A percentile compares a stretch with the other conserved stretches of the same genome.
phyloP scores from a whole-genome alignment of 2,888 invertebrate species.

The Meiosimyza decipiens region DNA sequence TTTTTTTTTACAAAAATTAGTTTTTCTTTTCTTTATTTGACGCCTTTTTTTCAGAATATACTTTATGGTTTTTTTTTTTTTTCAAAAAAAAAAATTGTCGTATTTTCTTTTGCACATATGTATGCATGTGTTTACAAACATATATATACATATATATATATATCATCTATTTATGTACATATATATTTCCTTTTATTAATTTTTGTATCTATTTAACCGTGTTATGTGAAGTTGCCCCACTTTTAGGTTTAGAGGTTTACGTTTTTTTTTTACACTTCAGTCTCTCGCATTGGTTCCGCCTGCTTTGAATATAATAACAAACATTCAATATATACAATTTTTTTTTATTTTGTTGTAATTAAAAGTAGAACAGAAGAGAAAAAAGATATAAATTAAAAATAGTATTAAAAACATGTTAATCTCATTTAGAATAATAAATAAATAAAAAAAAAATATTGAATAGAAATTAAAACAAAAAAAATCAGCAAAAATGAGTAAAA shows the following conservation, averaged over 20 bases:
- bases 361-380: constrained; percentile 17
- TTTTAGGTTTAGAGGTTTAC: constrained; percentile 35
- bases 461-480: constrained; percentile 3
- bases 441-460: constrained; percentile 5
- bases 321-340: constrained; percentile 57
- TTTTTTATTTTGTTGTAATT: constrained; percentile 28
- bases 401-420: too few species aligned
- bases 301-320: constrained; percentile 70
- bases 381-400: constrained; percentile 4
- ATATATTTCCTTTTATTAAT: constrained; percentile 41
- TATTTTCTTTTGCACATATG: too few species aligned
- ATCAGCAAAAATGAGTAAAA: not conserved
- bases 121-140: too few species aligned
- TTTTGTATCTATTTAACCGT: constrained; percentile 39
- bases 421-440: not conserved
- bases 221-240: constrained; percentile 45
- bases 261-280: constrained; percentile 73
- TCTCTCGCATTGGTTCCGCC: constrained; percentile 80
- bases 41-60: too few species aligned
- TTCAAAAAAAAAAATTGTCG: too few species aligned
- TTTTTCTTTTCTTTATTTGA: too few species aligned
- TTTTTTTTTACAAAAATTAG: too few species aligned
- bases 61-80: too few species aligned
- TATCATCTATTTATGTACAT: constrained; percentile 40
- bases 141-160: not conserved